Percentiles rank a stretch among this genome's conserved stretches.
Conservation (phyloP, 35 echinoderm and acorn worm species). For the Hemicentrotus pulcherrimus region DNA sequence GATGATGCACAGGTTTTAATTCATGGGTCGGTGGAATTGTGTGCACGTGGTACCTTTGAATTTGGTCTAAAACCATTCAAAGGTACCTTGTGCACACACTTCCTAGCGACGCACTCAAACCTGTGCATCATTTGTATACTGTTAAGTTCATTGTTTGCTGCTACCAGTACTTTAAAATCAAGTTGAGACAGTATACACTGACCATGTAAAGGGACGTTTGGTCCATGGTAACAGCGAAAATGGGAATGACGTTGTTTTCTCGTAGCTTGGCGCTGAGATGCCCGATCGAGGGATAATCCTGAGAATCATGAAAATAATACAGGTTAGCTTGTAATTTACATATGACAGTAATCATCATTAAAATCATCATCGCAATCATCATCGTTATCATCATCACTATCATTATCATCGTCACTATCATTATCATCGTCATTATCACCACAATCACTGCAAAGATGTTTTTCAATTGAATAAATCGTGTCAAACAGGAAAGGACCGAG, state of each 20-base stretch:
- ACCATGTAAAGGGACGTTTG: conserved; percentile 66
- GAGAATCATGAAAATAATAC: neutral
- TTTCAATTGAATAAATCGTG: too few species aligned
- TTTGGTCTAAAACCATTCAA: too few species aligned
- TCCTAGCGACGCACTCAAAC: too few species aligned
- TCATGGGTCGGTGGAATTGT: too few species aligned
- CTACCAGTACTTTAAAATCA: neutral
- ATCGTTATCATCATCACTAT: neutral
- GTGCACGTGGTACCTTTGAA: too few species aligned
- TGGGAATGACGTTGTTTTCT: conserved; percentile 88
- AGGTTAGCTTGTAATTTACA: neutral
- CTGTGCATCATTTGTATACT: too few species aligned
- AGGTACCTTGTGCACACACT: too few species aligned
- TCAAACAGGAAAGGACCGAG: too few species aligned
- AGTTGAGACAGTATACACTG: neutral
- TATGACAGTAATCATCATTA: neutral
- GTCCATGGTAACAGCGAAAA: conserved; percentile 78
- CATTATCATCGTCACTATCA: neutral
- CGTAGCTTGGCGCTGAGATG: conserved; percentile 81
- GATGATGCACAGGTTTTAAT: too few species aligned
- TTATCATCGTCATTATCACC: neutral
- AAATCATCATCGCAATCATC: neutral
- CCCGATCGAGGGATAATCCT: conserved; percentile 98
- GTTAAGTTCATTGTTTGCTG: too few species aligned
- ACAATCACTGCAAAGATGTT: too few species aligned